Evolutionary conservation across 1,140 invertebrate genomes (phyloP), one percentile per base, ranked within the genome.

Genomic region (Chionoecetes opilio): DNA sequence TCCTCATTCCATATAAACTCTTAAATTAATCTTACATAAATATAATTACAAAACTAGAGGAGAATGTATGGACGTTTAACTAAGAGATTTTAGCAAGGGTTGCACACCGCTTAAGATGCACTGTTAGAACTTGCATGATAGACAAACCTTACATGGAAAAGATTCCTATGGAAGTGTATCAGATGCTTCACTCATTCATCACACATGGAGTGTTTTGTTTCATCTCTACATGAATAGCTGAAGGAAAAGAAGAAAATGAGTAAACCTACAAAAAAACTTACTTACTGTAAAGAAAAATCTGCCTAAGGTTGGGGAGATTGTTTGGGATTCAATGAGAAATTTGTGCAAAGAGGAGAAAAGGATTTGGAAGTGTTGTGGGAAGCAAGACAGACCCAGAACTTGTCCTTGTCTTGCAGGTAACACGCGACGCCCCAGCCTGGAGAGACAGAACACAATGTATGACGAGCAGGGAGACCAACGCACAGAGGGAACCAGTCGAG

Each of bases 401-500:
- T 8, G 21, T 3, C 63, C 6, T 75, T n/a, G 11, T n/a, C 90
- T 96, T 96, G 96, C 96, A 97, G 97, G 97, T 96, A 97, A 97
- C 92, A 96, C 97, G 93, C 97, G 98, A 96, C 97, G 98, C 96
- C 98, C 98, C 95, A 98, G 98, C 97, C 97, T 99, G 96, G 98
- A 98, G 97, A 97, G 98, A 96, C 98, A 99, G 97, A 98, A 97
- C 95, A 98, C 98, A 90, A 97, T 98, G 96, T 98, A 98, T 96
- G 98, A 98, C 97, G 98, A 98, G 96, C 97, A 97, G 91, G 97
- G 97, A 32, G 37, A 84, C 0, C 92, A 86, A 3, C 93, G 94
- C 8, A 94, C 92, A 32, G 96, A 96, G 37, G 93, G 95, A 53
- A 91, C 94, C 84, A 93, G 95, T 90, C 93, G 94, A 86, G 94